Conservation (phyloP, 2,797 vertebrate genomes). For the Galago senegalensis region DNA sequence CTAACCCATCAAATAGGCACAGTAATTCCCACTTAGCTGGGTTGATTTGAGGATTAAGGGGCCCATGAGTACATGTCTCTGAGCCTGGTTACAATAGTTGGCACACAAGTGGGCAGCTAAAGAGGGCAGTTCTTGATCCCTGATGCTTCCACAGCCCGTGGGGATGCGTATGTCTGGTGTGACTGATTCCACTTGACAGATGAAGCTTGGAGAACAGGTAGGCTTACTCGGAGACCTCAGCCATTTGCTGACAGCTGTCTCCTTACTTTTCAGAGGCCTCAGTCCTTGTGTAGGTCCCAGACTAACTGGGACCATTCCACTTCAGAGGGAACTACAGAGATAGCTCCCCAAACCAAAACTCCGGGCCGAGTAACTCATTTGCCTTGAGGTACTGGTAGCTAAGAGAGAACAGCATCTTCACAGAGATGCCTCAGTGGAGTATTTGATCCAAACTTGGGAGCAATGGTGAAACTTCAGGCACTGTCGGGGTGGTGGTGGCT, state of each 20-base stretch:
- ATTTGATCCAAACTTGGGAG: not conserved
- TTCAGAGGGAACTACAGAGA: not conserved
- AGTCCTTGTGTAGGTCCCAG: not conserved
- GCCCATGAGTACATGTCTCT: not conserved
- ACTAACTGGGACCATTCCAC: not conserved
- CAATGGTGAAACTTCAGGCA: conserved; percentile 18
- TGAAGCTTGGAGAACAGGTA: not conserved
- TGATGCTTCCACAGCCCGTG: not conserved
- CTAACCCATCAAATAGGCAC: not conserved
- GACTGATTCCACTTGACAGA: not conserved
- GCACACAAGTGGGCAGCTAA: not conserved
- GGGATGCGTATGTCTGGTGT: not conserved
- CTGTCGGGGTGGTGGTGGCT: not conserved
- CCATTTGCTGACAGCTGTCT: not conserved
- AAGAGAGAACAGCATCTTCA: not conserved
- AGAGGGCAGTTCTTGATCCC: not conserved
- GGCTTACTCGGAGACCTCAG: not conserved
- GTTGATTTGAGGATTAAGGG: not conserved
- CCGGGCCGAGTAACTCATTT: not conserved
- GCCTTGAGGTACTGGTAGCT: not conserved
- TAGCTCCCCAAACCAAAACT: not conserved
- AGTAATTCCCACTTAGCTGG: not conserved
- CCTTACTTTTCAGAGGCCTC: not conserved
- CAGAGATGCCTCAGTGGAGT: not conserved
- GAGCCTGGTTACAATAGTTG: not conserved